Conservation (phyloP, 2,888 invertebrate species). For the Thymelicus acteon region DNA sequence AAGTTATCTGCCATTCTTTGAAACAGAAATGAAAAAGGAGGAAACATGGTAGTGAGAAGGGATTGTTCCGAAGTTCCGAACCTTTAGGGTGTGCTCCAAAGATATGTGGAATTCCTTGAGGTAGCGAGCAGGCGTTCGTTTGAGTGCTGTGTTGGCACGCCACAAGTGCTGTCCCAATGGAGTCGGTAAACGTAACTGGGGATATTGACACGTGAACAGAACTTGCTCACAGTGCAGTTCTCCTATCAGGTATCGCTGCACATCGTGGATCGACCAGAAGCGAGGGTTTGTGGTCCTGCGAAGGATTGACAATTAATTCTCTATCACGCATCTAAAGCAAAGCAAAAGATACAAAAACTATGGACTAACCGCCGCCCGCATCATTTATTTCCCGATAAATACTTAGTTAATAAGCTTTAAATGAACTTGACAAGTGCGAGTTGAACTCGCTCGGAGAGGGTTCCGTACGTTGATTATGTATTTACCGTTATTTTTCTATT, state of each 20-base stretch:
- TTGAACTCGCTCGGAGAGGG: no score
- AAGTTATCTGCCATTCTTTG: no score
- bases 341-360: no score
- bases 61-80: constrained; percentile 42
- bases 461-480: no score
- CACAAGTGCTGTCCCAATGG: constrained; percentile 61
- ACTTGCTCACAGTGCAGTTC: constrained; percentile 68
- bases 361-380: no score
- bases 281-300: constrained; percentile 61
- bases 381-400: no score
- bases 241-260: constrained; percentile 66
- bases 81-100: constrained; percentile 66
- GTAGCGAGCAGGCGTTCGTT: constrained; percentile 56
- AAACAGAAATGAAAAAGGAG: no score
- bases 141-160: constrained; percentile 62
- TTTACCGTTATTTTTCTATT: no score
- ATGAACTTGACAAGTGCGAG: no score
- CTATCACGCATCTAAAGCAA: no score
- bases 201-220: constrained; percentile 71
- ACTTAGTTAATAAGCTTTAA: no score
- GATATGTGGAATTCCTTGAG: constrained; percentile 60
- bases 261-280: constrained; percentile 72
- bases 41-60: background rate
- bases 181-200: constrained; percentile 63
- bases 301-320: background rate